Evolutionary conservation across 1,140 invertebrate species (phyloP), one percentile per base, ranked within the genome.

Genomic region (Oryzaephilus surinamensis): DNA sequence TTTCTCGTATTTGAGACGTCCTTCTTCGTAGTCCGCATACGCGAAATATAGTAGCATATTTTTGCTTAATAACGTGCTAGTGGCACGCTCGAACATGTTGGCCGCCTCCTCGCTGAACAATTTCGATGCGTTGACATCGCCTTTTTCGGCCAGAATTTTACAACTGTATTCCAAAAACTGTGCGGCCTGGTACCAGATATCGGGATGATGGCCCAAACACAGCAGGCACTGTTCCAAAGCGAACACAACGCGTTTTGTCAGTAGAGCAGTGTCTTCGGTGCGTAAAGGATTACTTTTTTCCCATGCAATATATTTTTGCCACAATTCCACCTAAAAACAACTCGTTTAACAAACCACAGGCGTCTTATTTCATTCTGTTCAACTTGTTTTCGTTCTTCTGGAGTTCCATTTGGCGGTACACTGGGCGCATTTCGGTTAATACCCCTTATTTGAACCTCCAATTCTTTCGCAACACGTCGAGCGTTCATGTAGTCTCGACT

Each of bases 291-390:
- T 99, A 15, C 79, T 81, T 46, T 95, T 89, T 64, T 99, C 97
- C 87, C 94, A 99, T 2, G 78, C 69, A 42, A 99, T 97, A 57
- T 97, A 99, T 56, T 97, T 97, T 63, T 97, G 97, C 96, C 97
- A 99, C n/a, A 97, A 60, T 54, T 97, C 93, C 32, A 97, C 89
- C 87, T 94, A 15, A 18, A 31, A 40, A 38, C 13, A 14, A 38
- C 12, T 20, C 13, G 17, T 11, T 10, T 6, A 32, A 13, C n/a
- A 32, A 16, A 1, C 3, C 15, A 17, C 12, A 14, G 15, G n/a
- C 2, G 5, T 28, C 15, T 11, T 6, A 28, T 10, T 11, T 28
- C 2, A 27, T 26, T 36, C 11, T 36, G 10, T 12, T 43, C 31
- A 38, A 52, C 89, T 71, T 96, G 93, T 70, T 92, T 93, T 32